These are phyloP conservation scores for Aricia agestis DNA, from an alignment of 1,140 invertebrate species.

Conservation along the genomic window DNA sequence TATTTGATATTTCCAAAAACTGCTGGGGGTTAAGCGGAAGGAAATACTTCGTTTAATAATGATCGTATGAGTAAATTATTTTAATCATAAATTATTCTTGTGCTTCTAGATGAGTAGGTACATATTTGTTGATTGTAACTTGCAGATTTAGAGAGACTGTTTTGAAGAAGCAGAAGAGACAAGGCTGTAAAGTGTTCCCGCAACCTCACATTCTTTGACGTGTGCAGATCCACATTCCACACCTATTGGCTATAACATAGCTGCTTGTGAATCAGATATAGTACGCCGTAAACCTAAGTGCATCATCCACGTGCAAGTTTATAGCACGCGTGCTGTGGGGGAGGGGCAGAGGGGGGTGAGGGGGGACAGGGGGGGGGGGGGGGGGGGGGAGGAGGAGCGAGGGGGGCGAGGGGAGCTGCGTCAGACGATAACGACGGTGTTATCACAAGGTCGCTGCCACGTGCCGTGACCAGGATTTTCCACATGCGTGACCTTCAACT, in stretches of 20 bases:
- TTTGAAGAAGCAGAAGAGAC: no score
- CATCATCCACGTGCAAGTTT: slow-evolving; percentile 54
- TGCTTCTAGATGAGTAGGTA: no score
- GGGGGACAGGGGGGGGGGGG: slow-evolving; percentile 19
- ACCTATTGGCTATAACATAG: neutral
- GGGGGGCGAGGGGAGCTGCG: slow-evolving; percentile 34
- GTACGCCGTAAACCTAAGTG: slow-evolving; percentile 27
- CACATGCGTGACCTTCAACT: slow-evolving; percentile 28
- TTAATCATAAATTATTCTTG: no score
- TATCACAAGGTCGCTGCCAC: slow-evolving; percentile 59
- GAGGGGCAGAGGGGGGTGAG: slow-evolving; percentile 19
- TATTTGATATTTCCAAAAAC: no score
- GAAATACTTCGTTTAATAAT: no score
- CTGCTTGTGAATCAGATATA: neutral
- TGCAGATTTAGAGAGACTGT: no score
- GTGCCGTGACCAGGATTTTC: slow-evolving; percentile 48
- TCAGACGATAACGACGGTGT: slow-evolving; percentile 51
- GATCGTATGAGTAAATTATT: no score
- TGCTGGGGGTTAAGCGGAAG: no score
- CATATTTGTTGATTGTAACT: no score
- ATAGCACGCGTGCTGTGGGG: slow-evolving; percentile 31
- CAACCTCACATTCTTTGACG: no score
- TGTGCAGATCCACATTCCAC: no score
- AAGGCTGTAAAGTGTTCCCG: no score
- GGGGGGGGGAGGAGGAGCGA: slow-evolving; percentile 18